phyloP scores from a whole-genome alignment of 2,888 invertebrate genomes.

The Nomada ferruginata region DNA sequence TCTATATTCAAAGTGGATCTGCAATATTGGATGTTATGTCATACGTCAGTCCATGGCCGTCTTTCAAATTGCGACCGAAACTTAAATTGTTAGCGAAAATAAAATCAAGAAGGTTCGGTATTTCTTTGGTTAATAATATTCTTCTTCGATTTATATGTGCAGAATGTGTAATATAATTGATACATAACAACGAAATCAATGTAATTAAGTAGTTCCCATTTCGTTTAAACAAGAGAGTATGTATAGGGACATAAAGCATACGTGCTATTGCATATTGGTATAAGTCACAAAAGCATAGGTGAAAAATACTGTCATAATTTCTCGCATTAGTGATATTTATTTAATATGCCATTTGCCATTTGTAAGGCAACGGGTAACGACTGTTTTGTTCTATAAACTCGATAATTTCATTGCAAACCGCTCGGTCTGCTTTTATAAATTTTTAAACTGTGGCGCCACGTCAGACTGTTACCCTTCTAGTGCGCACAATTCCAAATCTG shows the following conservation, averaged over 20 bases:
- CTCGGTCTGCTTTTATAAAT: conserved; percentile 14
- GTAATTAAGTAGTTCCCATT: conserved; percentile 37
- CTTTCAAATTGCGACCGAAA: neutral
- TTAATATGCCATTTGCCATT: neutral
- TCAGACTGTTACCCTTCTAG: too few relatives aligned
- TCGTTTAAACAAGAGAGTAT: conserved; percentile 31
- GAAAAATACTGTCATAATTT: conserved; percentile 10
- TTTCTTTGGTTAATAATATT: conserved; percentile 31
- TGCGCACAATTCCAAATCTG: neutral
- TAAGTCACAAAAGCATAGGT: neutral
- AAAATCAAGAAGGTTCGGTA: conserved; percentile 5
- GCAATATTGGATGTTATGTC: conserved; percentile 66
- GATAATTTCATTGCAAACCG: conserved; percentile 31
- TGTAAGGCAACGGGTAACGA: conserved; percentile 7
- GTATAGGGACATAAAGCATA: neutral
- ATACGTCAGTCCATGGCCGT: conserved; percentile 46
- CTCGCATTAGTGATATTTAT: conserved; percentile 10
- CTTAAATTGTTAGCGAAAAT: conserved; percentile 12
- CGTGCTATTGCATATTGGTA: conserved; percentile 32
- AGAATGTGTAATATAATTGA: conserved; percentile 7
- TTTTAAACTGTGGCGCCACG: conserved; percentile 12
- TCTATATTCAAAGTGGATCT: conserved; percentile 59
- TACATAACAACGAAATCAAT: conserved; percentile 20
- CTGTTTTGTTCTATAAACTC: conserved; percentile 22
- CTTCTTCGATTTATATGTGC: conserved; percentile 9